Evolutionary conservation across 2,113 vertebrate species (phyloP).

Genomic region (Grantiella picta): DNA sequence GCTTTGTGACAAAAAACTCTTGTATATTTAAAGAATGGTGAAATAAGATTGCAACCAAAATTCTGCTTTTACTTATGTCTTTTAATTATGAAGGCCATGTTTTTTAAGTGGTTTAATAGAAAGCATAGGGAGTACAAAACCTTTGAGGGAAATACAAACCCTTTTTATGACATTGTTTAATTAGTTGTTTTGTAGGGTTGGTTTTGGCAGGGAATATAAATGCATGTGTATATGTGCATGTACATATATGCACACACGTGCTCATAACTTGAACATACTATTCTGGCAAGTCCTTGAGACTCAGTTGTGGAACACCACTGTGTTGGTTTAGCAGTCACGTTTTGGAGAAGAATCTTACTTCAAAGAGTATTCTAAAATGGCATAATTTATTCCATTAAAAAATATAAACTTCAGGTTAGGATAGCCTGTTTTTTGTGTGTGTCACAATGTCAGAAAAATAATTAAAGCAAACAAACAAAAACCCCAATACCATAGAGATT

Average conservation of each 20-base stretch:
- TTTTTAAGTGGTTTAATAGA: not conserved
- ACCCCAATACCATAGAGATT: rapidly evolving
- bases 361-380: not conserved
- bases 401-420: not conserved
- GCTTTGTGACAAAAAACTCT: not conserved
- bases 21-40: not conserved
- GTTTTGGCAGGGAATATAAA: not conserved
- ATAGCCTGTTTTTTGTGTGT: not conserved
- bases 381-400: rapidly evolving
- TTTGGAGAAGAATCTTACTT: not conserved
- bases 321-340: not conserved
- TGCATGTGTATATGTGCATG: not conserved
- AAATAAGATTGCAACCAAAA: not conserved
- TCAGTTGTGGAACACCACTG: not conserved
- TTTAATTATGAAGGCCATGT: not conserved
- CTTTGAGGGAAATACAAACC: not conserved
- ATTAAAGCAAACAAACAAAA: not conserved
- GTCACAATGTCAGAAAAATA: not conserved
- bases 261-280: not conserved
- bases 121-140: not conserved
- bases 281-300: not conserved
- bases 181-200: not conserved
- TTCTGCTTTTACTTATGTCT: not conserved
- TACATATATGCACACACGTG: not conserved
- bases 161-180: not conserved